Conservation (phyloP, 2,113 vertebrate species). For the Struthidea cinerea region DNA sequence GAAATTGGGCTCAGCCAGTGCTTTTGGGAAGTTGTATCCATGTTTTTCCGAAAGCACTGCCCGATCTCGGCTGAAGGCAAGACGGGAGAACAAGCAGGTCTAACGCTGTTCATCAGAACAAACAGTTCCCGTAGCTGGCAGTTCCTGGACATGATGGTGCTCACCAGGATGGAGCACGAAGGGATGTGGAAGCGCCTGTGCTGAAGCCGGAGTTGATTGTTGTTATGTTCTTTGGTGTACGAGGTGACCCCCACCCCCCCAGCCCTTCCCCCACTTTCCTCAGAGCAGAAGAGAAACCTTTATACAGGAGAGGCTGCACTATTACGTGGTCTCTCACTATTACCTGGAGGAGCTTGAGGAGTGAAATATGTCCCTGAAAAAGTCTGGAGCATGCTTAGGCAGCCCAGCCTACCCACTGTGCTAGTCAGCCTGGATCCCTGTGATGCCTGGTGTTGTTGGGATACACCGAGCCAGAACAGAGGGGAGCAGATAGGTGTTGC, state of each 20-base stretch:
- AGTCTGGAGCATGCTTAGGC: background rate
- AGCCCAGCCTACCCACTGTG: background rate
- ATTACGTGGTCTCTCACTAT: accelerated
- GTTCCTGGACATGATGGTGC: background rate
- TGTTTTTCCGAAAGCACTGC: background rate
- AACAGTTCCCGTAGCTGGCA: background rate
- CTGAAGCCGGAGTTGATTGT: background rate
- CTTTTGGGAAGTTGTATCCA: background rate
- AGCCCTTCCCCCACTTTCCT: background rate
- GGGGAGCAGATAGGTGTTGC: background rate
- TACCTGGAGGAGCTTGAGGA: background rate
- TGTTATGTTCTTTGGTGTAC: background rate
- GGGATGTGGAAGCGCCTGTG: background rate
- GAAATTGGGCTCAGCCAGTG: background rate
- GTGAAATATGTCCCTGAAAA: background rate
- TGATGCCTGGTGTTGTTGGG: background rate
- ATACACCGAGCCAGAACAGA: background rate
- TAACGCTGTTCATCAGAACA: background rate
- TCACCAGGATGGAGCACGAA: background rate
- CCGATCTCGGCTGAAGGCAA: accelerated
- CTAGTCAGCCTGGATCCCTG: background rate
- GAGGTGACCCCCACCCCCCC: background rate
- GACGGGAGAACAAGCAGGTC: background rate
- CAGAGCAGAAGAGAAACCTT: background rate
- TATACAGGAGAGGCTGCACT: background rate